Evolutionary conservation across 1,140 invertebrate species (phyloP).

Genomic region (Papilio glaucus): DNA sequence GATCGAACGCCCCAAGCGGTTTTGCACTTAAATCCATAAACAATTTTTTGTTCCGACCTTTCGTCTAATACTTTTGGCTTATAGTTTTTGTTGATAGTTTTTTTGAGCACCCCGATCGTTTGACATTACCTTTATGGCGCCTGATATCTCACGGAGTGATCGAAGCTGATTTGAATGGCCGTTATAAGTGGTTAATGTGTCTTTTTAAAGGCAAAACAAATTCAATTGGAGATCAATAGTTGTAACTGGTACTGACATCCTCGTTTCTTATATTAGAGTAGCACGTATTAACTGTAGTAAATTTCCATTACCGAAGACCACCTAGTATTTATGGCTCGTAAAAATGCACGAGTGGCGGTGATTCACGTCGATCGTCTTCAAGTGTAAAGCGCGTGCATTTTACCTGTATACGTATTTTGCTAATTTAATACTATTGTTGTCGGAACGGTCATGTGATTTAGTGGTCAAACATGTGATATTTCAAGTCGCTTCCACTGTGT

Average conservation of each 20-base stretch:
- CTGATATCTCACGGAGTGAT: slow-evolving; percentile 66
- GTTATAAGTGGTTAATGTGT: slow-evolving; percentile 61
- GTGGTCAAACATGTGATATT: slow-evolving; percentile 4
- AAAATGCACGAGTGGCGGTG: too few species aligned
- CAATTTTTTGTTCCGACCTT: slow-evolving; percentile 74
- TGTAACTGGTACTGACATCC: too few species aligned
- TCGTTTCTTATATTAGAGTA: too few species aligned
- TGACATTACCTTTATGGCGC: slow-evolving; percentile 78
- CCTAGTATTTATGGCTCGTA: too few species aligned
- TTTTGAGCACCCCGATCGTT: slow-evolving; percentile 73
- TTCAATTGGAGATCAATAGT: too few species aligned
- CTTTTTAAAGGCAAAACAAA: slow-evolving; percentile 56
- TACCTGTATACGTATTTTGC: slow-evolving; percentile 26
- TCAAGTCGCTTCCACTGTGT: not conserved
- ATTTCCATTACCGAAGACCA: too few species aligned
- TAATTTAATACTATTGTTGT: slow-evolving; percentile 27
- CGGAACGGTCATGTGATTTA: not conserved
- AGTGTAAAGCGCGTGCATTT: slow-evolving; percentile 20
- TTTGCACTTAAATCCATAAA: slow-evolving; percentile 58
- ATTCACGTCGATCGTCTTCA: not conserved
- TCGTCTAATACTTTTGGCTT: slow-evolving; percentile 64
- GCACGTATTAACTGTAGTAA: too few species aligned
- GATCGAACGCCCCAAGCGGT: slow-evolving; percentile 56
- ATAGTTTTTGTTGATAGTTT: slow-evolving; percentile 78
- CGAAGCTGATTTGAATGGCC: slow-evolving; percentile 75